These are phyloP conservation scores for Sprattus sprattus DNA, from an alignment of 2,113 vertebrate species.

Conservation along the genomic window DNA sequence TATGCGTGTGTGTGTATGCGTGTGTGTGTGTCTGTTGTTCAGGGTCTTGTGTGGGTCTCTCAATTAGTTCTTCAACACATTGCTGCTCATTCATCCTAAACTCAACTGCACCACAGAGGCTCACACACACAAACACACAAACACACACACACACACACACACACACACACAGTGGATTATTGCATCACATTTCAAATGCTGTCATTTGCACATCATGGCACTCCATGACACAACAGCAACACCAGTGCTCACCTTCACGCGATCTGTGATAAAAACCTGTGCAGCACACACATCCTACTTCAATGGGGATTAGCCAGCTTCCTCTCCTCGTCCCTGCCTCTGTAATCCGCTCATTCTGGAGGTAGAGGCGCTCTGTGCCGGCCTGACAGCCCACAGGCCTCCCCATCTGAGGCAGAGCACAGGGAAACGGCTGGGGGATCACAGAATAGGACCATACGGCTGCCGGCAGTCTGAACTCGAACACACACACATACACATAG, in stretches of 20 bases:
- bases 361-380: constrained; percentile 3
- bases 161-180: background rate
- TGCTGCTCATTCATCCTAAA: too few species aligned
- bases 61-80: too few species aligned
- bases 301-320: background rate
- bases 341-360: constrained; percentile 34
- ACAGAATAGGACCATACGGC: constrained; percentile 38
- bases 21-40: too few species aligned
- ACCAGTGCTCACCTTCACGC: too few species aligned
- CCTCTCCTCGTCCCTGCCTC: constrained; percentile 4
- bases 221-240: too few species aligned
- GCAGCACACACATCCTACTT: background rate
- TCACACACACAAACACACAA: background rate
- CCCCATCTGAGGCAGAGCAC: constrained; percentile 32
- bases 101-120: background rate
- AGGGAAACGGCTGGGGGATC: constrained; percentile 38
- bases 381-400: constrained; percentile 11
- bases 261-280: too few species aligned
- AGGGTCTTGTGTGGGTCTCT: too few species aligned
- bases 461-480: constrained; percentile 45
- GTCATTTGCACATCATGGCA: too few species aligned
- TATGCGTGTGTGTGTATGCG: too few species aligned
- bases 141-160: background rate
- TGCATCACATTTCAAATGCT: too few species aligned
- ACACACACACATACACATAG: background rate